These are phyloP conservation scores for Gastrophysa polygoni DNA, from an alignment of 2,888 invertebrate genomes.

Conservation along the genomic window DNA sequence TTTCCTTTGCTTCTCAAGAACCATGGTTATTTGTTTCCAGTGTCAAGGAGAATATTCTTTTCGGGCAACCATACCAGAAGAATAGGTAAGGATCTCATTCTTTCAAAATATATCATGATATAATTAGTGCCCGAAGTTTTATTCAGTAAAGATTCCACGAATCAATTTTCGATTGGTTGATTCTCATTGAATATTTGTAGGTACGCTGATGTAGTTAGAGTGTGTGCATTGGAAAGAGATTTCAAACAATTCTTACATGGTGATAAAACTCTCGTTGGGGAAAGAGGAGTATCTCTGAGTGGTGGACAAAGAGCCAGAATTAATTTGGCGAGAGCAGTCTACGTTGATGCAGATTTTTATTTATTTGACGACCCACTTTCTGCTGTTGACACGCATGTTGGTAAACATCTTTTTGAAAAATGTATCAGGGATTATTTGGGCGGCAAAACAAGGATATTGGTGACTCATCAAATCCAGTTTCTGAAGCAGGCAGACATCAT, in stretches of 20 bases:
- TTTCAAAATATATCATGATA: too few species aligned
- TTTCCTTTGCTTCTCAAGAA: conserved; percentile 78
- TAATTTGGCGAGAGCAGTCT: conserved; percentile 77
- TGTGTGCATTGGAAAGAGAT: conserved; percentile 71
- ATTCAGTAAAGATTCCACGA: too few species aligned
- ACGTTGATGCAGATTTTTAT: conserved; percentile 76
- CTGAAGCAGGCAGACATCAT: conserved; percentile 69
- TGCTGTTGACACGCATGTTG: conserved; percentile 81
- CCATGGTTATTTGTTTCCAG: conserved; percentile 78
- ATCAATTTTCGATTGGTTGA: too few species aligned
- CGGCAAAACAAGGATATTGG: conserved; percentile 73
- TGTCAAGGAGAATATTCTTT: conserved; percentile 79
- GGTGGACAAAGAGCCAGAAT: conserved; percentile 83
- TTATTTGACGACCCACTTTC: conserved; percentile 81
- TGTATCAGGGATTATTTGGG: conserved; percentile 65
- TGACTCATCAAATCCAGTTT: conserved; percentile 86
- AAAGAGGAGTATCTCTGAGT: conserved; percentile 76
- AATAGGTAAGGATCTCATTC: conserved; percentile 54
- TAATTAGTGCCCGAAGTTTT: too few species aligned
- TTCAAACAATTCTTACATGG: conserved; percentile 73
- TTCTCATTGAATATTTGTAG: too few species aligned
- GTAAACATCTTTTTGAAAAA: conserved; percentile 74
- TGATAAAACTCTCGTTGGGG: conserved; percentile 78
- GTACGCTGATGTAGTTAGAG: conserved; percentile 60
- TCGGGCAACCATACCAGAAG: conserved; percentile 70